Evolutionary conservation across 2,888 invertebrate species (phyloP).

Genomic region (Tipula helvola): DNA sequence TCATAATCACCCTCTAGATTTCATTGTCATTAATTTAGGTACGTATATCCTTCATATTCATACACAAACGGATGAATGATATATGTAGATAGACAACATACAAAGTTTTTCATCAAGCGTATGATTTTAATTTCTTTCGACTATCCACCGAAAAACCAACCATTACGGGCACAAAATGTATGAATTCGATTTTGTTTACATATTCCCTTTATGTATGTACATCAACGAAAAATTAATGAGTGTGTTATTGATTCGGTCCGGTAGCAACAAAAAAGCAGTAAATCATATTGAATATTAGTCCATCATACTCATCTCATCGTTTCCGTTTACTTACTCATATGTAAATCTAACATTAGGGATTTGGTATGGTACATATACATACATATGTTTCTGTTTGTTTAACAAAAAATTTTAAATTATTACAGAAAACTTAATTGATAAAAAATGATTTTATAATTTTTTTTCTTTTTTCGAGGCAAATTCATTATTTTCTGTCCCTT

Average conservation of each 20-base stretch:
- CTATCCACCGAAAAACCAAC: not conserved
- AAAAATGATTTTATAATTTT: not conserved
- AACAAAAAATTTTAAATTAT: not conserved
- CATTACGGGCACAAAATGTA: not conserved
- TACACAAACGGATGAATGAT: not conserved
- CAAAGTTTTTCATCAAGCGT: not conserved
- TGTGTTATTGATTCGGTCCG: not conserved
- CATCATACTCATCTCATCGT: not conserved
- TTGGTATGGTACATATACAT: not conserved
- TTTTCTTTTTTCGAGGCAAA: not conserved
- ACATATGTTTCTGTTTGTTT: conserved; percentile 4
- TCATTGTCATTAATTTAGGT: not conserved
- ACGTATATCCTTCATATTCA: not conserved
- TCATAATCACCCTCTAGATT: not conserved
- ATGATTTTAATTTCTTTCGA: not conserved
- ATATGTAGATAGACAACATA: not conserved
- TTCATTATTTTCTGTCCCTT: not conserved
- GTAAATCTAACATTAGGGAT: not conserved
- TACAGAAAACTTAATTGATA: not conserved
- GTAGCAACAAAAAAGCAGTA: not conserved
- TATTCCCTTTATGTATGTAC: not conserved
- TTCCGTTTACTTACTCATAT: not conserved
- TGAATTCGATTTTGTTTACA: not conserved
- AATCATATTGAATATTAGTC: not conserved
- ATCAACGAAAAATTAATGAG: not conserved